Evolutionary conservation across 2,888 invertebrate genomes (phyloP).

Genomic region (Helicoverpa assulta): DNA sequence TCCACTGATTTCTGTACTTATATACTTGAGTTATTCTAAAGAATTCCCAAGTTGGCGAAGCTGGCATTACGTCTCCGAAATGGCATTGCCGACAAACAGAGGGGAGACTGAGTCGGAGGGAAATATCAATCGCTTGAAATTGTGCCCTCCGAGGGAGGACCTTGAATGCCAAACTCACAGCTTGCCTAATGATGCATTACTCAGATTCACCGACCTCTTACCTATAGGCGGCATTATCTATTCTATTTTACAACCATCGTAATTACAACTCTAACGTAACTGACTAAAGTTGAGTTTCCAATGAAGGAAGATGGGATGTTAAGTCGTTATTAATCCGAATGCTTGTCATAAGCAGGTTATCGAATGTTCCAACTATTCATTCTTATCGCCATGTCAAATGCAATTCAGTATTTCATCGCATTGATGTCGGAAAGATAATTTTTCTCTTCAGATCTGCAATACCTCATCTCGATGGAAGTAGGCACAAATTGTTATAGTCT

Average conservation of each 20-base stretch:
- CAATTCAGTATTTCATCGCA: slow-evolving; percentile 65
- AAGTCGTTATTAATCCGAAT: slow-evolving; percentile 32
- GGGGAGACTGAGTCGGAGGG: slow-evolving; percentile 68
- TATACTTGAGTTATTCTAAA: slow-evolving; percentile 54
- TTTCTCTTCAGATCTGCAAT: slow-evolving; percentile 47
- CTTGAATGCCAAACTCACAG: slow-evolving; percentile 80
- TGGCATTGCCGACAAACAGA: slow-evolving; percentile 66
- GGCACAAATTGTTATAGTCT: slow-evolving; percentile 45
- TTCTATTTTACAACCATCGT: slow-evolving; percentile 4
- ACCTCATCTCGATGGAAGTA: slow-evolving; percentile 16
- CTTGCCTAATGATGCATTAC: slow-evolving; percentile 78
- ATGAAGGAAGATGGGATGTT: slow-evolving; percentile 14
- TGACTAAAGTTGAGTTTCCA: slow-evolving; percentile 9
- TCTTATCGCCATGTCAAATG: slow-evolving; percentile 72
- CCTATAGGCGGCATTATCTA: slow-evolving; percentile 61
- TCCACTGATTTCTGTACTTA: slow-evolving; percentile 40
- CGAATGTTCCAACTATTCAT: slow-evolving; percentile 72
- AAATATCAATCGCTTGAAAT: slow-evolving; percentile 80
- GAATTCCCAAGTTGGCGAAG: slow-evolving; percentile 66
- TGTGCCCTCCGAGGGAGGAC: slow-evolving; percentile 73
- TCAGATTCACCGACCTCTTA: slow-evolving; percentile 72
- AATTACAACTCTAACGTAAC: slow-evolving; percentile 37
- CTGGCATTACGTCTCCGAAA: slow-evolving; percentile 68
- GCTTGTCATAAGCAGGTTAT: slow-evolving; percentile 72
- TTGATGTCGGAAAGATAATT: slow-evolving; percentile 60